A percentile compares a stretch with the other conserved stretches of the same genome.
phyloP scores from a whole-genome alignment of 2,113 vertebrate species.

The Calcarius ornatus region DNA sequence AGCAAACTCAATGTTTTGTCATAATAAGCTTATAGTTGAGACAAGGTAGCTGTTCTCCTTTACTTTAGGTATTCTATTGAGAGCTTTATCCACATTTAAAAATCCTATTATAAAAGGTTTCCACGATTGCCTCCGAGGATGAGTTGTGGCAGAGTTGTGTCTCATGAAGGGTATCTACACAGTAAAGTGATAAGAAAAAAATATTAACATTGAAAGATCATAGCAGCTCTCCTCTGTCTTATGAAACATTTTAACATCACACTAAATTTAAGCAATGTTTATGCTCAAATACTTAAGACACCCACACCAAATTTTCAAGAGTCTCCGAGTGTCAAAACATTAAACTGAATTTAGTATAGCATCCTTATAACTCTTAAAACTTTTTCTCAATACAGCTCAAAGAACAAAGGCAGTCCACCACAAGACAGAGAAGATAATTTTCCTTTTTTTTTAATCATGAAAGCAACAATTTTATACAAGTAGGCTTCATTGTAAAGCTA shows the following conservation, averaged over 20 bases:
- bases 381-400: neutral
- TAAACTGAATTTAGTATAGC: neutral
- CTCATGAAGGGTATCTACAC: slow-evolving; percentile 84
- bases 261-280: slow-evolving; percentile 64
- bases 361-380: neutral
- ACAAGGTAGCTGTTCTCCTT: slow-evolving; percentile 78
- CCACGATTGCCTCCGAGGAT: slow-evolving; percentile 81
- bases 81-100: slow-evolving; percentile 78
- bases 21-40: slow-evolving; percentile 71
- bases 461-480: neutral
- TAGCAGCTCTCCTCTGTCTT: slow-evolving; percentile 73
- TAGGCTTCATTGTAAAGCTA: neutral
- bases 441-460: neutral
- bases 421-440: neutral
- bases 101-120: slow-evolving; percentile 80
- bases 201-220: slow-evolving; percentile 81
- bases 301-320: neutral
- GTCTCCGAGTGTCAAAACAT: neutral
- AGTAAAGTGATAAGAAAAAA: slow-evolving; percentile 85
- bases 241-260: slow-evolving; percentile 76
- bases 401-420: neutral
- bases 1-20: slow-evolving; percentile 71
- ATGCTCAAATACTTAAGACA: slow-evolving; percentile 39
- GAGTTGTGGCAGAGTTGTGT: slow-evolving; percentile 82
- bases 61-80: slow-evolving; percentile 76